A percentile compares a stretch with the other conserved stretches of the same genome.
These are phyloP conservation scores for Crossaster papposus DNA, from an alignment of 53 echinoderm and acorn worm species.

Conservation along the genomic window DNA sequence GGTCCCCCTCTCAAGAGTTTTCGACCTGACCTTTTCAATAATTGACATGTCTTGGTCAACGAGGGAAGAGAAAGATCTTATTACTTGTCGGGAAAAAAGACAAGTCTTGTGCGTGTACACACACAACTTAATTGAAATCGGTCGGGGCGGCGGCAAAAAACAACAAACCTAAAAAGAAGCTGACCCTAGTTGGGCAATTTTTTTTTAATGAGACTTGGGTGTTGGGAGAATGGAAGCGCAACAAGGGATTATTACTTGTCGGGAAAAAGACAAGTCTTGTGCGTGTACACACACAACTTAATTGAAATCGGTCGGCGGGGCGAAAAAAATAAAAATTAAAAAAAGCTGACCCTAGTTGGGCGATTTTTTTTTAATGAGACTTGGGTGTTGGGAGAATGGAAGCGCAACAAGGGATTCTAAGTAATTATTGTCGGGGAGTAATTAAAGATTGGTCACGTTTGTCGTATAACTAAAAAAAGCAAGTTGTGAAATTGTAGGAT, in stretches of 20 bases:
- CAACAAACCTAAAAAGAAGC: not conserved
- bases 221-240: not conserved
- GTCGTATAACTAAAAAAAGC: not conserved
- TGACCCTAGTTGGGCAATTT: not conserved
- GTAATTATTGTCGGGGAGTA: not conserved
- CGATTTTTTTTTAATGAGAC: not conserved
- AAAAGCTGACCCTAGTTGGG: not conserved
- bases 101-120: not conserved
- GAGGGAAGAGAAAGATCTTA: not conserved
- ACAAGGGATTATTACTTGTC: not conserved
- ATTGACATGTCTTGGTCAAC: slow-evolving; percentile 10
- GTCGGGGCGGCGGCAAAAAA: not conserved
- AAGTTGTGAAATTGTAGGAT: not conserved
- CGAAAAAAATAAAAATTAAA: not conserved
- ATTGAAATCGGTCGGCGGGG: not conserved
- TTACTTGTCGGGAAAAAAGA: not conserved
- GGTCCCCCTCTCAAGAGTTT: not conserved
- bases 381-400: not conserved
- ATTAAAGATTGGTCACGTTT: not conserved
- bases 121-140: not conserved
- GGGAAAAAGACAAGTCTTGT: not conserved
- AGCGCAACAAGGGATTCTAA: not conserved
- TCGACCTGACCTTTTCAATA: not conserved
- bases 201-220: not conserved
- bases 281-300: not conserved